Evolutionary conservation across 2,888 invertebrate species (phyloP).

Genomic region (Eueremaeus valkanovi): DNA sequence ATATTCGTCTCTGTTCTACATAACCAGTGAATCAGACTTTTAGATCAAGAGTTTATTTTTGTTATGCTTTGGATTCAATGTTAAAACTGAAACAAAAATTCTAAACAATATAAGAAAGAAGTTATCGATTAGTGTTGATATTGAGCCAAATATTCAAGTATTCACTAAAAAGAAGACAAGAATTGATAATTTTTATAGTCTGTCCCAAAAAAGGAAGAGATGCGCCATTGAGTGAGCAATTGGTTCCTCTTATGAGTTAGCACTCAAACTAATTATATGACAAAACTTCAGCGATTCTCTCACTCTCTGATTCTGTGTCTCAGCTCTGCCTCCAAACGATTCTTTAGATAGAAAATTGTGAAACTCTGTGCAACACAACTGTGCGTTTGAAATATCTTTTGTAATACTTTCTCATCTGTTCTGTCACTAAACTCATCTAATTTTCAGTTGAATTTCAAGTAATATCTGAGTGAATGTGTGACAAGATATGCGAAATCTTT

Average conservation of each 20-base stretch:
- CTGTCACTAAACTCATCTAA: neutral
- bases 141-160: neutral
- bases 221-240: too few relatives aligned
- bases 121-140: neutral
- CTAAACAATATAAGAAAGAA: neutral
- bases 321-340: neutral
- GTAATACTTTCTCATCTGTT: too few relatives aligned
- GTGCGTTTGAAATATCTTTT: too few relatives aligned
- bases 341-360: neutral
- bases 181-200: neutral
- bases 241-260: neutral
- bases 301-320: too few relatives aligned
- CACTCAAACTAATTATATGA: too few relatives aligned
- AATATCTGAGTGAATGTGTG: neutral
- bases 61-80: too few relatives aligned
- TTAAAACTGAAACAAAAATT: neutral
- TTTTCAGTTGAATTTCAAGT: neutral
- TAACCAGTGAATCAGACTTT: too few relatives aligned
- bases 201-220: slow-evolving; percentile 13
- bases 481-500: neutral
- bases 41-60: too few relatives aligned
- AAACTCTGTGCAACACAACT: neutral
- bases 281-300: too few relatives aligned
- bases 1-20: too few relatives aligned
- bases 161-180: neutral